phyloP scores from a whole-genome alignment of 2,113 vertebrate genomes.

The Neopipo cinnamomea region DNA sequence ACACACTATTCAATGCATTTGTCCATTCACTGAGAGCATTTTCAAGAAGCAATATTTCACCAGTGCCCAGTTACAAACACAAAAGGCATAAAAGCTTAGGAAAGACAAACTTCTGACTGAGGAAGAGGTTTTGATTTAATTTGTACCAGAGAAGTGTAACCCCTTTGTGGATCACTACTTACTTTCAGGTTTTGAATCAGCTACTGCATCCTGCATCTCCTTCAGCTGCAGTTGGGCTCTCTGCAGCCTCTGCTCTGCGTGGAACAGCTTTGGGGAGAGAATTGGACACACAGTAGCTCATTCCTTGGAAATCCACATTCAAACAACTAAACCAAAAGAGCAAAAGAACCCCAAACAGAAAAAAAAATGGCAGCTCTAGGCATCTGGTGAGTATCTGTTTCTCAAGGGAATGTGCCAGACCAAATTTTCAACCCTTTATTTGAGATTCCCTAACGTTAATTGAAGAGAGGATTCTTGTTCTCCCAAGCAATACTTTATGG shows the following conservation, averaged over 20 bases:
- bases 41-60: background rate
- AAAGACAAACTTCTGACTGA: background rate
- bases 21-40: background rate
- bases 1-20: background rate
- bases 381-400: background rate
- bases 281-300: background rate
- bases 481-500: background rate
- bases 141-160: background rate
- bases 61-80: background rate
- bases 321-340: background rate
- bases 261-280: constrained; percentile 84
- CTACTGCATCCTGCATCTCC: constrained; percentile 86
- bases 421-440: background rate
- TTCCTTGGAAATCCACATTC: background rate
- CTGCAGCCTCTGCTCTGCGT: constrained; percentile 88
- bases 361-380: background rate
- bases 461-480: background rate
- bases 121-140: background rate
- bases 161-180: constrained; percentile 65
- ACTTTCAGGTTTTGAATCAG: constrained; percentile 95
- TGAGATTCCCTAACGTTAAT: background rate
- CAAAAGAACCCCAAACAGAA: background rate
- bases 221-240: constrained; percentile 90
- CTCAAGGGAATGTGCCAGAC: background rate
- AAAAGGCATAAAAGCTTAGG: background rate